These are phyloP conservation scores for Platorchestia sp. DNA, from an alignment of 1,140 invertebrate species.

Conservation along the genomic window DNA sequence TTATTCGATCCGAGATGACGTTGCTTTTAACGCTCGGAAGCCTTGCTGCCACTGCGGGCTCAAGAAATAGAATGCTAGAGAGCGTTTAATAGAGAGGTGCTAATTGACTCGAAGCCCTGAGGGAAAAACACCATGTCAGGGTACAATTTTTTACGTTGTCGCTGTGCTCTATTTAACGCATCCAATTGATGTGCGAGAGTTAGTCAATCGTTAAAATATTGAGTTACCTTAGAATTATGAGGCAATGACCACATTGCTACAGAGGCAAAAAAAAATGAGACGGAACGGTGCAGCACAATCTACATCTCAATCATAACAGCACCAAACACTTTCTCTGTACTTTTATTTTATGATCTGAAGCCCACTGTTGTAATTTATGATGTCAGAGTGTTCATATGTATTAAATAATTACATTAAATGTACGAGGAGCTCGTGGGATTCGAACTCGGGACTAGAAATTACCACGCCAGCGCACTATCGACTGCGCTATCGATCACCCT, in stretches of 20 bases:
- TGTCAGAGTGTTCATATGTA: not conserved
- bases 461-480: too few species aligned
- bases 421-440: too few species aligned
- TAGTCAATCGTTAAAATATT: not conserved
- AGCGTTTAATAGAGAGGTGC: not conserved
- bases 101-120: not conserved
- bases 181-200: not conserved
- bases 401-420: not conserved
- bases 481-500: too few species aligned
- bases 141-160: not conserved
- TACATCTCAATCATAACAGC: not conserved
- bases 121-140: not conserved
- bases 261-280: not conserved
- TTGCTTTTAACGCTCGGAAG: not conserved
- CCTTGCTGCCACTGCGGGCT: not conserved
- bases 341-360: not conserved
- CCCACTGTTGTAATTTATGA: not conserved
- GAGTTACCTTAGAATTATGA: not conserved
- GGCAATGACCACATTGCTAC: not conserved
- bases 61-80: not conserved
- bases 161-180: not conserved
- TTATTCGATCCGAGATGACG: not conserved
- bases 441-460: too few species aligned
- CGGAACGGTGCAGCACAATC: not conserved
- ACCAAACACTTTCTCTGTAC: not conserved